phyloP scores from a whole-genome alignment of 2,113 vertebrate genomes.

The Sinocyclocheilus anshuiensis region DNA sequence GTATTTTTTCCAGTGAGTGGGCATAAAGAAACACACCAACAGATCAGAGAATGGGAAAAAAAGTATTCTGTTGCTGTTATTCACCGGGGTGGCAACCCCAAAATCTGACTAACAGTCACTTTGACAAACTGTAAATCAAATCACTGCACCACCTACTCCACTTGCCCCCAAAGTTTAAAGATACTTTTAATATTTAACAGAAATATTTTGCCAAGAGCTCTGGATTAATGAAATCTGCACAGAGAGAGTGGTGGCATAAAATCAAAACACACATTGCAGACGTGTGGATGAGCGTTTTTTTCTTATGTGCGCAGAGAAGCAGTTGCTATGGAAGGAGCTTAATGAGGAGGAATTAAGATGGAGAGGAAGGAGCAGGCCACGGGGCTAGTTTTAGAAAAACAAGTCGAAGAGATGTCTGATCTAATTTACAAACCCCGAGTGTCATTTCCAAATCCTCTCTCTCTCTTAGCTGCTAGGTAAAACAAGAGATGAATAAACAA shows the following conservation, averaged over 20 bases:
- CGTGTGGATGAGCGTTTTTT: constrained; percentile 28
- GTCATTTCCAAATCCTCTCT: constrained; percentile 49
- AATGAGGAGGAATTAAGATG: constrained; percentile 61
- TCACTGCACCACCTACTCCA: constrained; percentile 43
- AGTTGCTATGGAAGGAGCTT: constrained; percentile 48
- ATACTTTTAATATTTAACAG: constrained; percentile 54
- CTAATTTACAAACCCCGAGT: constrained; percentile 48
- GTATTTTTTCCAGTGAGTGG: neutral
- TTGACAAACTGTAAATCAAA: constrained; percentile 41
- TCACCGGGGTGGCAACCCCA: neutral
- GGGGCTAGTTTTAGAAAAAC: constrained; percentile 55
- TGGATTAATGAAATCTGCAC: constrained; percentile 49
- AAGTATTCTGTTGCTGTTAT: neutral
- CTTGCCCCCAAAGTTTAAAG: constrained; percentile 40
- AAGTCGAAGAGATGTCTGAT: constrained; percentile 48
- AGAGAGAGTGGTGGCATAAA: constrained; percentile 30
- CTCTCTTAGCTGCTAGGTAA: constrained; percentile 61
- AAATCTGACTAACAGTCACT: constrained; percentile 36
- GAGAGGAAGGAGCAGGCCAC: constrained; percentile 51
- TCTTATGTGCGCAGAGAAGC: neutral
- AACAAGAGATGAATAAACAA: constrained; percentile 70
- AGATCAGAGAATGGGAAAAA: constrained; percentile 16
- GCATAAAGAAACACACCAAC: neutral
- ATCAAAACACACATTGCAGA: constrained; percentile 57
- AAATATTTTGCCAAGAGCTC: constrained; percentile 51